These are phyloP conservation scores for Cactoblastis cactorum DNA, from an alignment of 2,888 invertebrate species.

Conservation along the genomic window DNA sequence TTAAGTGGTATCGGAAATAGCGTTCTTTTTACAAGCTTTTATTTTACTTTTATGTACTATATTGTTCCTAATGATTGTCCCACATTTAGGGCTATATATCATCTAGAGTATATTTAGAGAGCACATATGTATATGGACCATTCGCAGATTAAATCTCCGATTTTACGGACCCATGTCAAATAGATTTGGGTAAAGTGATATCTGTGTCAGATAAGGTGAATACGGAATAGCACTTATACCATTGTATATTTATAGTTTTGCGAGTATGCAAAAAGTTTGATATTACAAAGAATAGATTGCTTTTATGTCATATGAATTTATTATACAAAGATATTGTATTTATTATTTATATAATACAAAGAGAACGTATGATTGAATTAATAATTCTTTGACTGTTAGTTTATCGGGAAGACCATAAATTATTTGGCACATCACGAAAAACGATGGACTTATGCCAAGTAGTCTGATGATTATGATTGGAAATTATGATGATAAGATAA, in stretches of 20 bases:
- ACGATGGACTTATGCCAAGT: too few species aligned
- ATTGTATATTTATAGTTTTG: conserved; percentile 14
- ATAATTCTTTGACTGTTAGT: too few species aligned
- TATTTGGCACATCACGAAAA: too few species aligned
- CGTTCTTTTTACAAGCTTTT: not conserved
- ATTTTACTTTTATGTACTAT: not conserved
- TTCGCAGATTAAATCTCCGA: conserved; percentile 47
- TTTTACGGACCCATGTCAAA: conserved; percentile 45
- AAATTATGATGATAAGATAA: too few species aligned
- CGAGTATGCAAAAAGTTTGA: not conserved
- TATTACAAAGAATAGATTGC: not conserved
- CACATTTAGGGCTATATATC: conserved; percentile 3
- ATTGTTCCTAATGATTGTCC: not conserved
- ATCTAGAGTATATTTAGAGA: not conserved
- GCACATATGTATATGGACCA: conserved; percentile 13
- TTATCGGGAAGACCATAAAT: too few species aligned
- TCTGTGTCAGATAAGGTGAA: conserved; percentile 35
- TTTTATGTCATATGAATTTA: not conserved
- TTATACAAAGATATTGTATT: not conserved
- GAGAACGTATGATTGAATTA: too few species aligned
- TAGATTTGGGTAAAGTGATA: conserved; percentile 51
- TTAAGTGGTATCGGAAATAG: not conserved
- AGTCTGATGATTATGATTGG: too few species aligned
- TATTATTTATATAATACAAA: too few species aligned
- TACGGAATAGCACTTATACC: conserved; percentile 15